Percentiles rank a stretch among this genome's conserved stretches.
Conservation (phyloP, 2,888 invertebrate genomes). For the Anticlea derivata region DNA sequence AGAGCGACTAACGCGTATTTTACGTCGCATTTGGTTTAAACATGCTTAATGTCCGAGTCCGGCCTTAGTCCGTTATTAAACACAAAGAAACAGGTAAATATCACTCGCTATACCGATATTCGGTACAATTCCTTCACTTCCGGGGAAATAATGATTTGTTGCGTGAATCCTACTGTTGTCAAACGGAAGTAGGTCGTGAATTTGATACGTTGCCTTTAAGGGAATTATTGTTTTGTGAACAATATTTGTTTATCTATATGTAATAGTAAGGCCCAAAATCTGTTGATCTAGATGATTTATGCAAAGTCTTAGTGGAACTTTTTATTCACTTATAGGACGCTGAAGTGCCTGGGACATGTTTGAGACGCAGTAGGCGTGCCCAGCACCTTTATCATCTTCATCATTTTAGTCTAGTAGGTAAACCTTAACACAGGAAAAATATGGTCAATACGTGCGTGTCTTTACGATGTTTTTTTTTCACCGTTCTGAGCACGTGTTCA, state of each 20-base stretch:
- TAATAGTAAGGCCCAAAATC: too few species aligned
- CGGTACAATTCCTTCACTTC: conserved; percentile 12
- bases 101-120: conserved; percentile 17
- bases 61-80: conserved; percentile 8
- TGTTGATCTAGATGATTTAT: too few species aligned
- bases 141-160: conserved; percentile 22
- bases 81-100: conserved; percentile 25
- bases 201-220: background rate
- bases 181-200: conserved; percentile 4
- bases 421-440: too few species aligned
- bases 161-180: background rate
- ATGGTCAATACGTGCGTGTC: too few species aligned
- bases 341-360: too few species aligned
- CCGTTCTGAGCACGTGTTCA: too few species aligned
- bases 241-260: background rate
- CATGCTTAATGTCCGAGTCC: background rate
- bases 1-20: background rate
- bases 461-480: too few species aligned
- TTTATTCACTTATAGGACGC: too few species aligned
- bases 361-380: too few species aligned
- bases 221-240: conserved; percentile 6
- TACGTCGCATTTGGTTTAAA: background rate
- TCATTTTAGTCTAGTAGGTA: too few species aligned
- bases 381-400: too few species aligned
- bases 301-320: too few species aligned